Evolutionary conservation across 2,113 vertebrate genomes (phyloP).

Genomic region (Campylomormyrus tamandua): DNA sequence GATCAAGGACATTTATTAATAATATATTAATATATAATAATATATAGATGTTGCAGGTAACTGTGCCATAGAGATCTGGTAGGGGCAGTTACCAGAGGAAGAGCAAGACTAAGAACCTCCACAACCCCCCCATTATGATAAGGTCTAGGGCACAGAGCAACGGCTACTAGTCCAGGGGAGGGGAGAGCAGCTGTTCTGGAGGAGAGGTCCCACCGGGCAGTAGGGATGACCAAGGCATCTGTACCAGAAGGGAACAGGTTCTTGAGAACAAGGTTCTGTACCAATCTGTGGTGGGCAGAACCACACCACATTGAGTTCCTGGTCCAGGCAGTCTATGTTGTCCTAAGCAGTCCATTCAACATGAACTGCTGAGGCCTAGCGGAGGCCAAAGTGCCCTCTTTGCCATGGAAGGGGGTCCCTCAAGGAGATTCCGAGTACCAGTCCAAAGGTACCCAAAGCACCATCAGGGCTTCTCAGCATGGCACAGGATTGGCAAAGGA

Average conservation of each 20-base stretch:
- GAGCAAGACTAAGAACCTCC: neutral
- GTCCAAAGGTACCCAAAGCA: neutral
- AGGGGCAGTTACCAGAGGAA: neutral
- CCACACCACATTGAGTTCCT: neutral
- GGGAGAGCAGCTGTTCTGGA: neutral
- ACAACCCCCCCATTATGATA: neutral
- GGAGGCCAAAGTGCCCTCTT: neutral
- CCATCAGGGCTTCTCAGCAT: neutral
- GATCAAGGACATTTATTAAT: neutral
- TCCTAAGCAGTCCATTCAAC: neutral
- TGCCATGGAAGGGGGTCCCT: neutral
- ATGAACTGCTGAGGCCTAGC: neutral
- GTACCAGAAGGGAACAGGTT: neutral
- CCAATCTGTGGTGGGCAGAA: neutral
- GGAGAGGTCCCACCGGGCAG: neutral
- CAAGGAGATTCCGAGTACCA: neutral
- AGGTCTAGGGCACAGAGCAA: neutral
- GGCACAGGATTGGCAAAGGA: neutral
- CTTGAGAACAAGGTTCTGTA: neutral
- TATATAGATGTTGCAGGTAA: neutral
- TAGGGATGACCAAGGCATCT: neutral
- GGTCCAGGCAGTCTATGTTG: neutral
- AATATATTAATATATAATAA: neutral
- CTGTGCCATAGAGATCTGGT: neutral
- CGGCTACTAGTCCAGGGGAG: neutral